These are phyloP conservation scores for Mimas tiliae DNA, from an alignment of 2,888 invertebrate genomes.

Conservation along the genomic window DNA sequence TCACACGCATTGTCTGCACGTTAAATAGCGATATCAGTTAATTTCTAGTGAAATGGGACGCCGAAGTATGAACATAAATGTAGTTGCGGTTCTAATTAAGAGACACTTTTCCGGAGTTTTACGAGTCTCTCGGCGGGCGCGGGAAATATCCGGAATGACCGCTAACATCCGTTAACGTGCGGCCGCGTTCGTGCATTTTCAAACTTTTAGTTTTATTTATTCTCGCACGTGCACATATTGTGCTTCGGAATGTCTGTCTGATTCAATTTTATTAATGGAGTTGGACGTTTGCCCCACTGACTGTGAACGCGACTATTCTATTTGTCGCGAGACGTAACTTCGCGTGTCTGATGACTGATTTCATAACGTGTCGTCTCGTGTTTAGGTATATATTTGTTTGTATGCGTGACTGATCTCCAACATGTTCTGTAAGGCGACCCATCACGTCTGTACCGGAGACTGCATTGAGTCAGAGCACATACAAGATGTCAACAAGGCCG, in stretches of 20 bases:
- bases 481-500: constrained; percentile 74
- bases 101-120: constrained; percentile 46
- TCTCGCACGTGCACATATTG: constrained; percentile 76
- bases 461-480: constrained; percentile 72
- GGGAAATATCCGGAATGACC: constrained; percentile 34
- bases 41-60: constrained; percentile 15
- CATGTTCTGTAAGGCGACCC: constrained; percentile 46
- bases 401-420: constrained; percentile 42
- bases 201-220: constrained; percentile 63
- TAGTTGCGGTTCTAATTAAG: constrained; percentile 48
- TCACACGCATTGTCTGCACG: neutral
- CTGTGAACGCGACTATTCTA: constrained; percentile 74
- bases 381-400: constrained; percentile 56
- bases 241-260: constrained; percentile 81
- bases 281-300: constrained; percentile 84
- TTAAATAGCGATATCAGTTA: constrained; percentile 23
- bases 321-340: constrained; percentile 68
- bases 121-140: constrained; percentile 37
- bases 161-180: constrained; percentile 29
- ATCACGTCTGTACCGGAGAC: constrained; percentile 53
- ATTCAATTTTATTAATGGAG: constrained; percentile 85
- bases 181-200: constrained; percentile 12
- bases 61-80: constrained; percentile 32
- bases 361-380: constrained; percentile 51
- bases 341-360: constrained; percentile 47